Base-by-base conservation (phyloP, 2,888 invertebrate genomes). In the Drosophila niveifrons region DNA sequence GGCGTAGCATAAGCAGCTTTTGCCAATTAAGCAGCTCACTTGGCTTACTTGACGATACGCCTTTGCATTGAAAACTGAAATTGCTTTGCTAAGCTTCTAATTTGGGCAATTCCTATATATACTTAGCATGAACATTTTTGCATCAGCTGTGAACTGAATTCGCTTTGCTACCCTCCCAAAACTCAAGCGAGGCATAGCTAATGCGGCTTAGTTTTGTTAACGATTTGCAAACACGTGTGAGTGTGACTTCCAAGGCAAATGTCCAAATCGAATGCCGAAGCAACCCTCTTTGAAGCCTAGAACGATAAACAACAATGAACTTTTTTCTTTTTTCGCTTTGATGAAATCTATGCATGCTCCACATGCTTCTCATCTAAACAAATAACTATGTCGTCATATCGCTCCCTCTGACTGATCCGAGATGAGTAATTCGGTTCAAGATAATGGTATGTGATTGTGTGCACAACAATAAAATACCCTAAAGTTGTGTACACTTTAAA, bases 171-270 rank as follows among this genome's bases (percentile, higher is more conserved):
- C 34, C 23, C 51, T 6, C 34, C 15, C 31, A 36, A 43, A 51
- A 57, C 48, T 58, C 67, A 66, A 70, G 51, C 23, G 23, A 63
- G 74, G 76, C 83, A 55, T 77, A 61, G 65, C 80, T 77, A 87
- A 86, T 80, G 31, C 76, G 86, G 82, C 82, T 86, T 83, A 83
- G 83, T 82, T 82, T 75, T 83, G 80, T 71, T 85, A 87, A 82
- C 81, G 85, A 82, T 84, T 86, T 68, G 82, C 79, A 72, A 84
- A 78, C 82, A 80, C 72, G 65, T 76, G 75, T 72, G 78, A 66
- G 66, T 76, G 75, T 72, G 78, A 66, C 65, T 51, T 28, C 52
- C 39, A 17, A 9, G n/a, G 11, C 47, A 36, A 41, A 41, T 28
- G 46, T 36, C 10, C 44, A 28, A 47, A 15, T 39, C 15, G 15